Evolutionary conservation across 2,888 invertebrate genomes (phyloP).

Genomic region (Drosophila siamana): DNA sequence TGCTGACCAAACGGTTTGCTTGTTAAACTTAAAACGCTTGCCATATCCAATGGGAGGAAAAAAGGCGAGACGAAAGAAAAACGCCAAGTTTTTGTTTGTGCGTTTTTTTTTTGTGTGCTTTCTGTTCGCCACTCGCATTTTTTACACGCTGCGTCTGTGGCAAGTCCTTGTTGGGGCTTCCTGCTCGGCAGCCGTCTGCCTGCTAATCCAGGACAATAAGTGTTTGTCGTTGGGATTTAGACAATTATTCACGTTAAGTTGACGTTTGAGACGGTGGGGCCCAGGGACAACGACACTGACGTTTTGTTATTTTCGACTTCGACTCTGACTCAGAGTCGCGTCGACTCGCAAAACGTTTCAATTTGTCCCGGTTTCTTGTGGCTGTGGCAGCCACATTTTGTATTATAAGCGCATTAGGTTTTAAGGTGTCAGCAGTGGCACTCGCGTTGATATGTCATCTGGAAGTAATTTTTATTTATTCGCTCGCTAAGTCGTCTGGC

Average conservation of each 20-base stretch:
- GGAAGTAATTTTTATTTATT: constrained; percentile 81
- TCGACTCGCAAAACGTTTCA: constrained; percentile 73
- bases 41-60: constrained; percentile 42
- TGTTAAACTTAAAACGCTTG: constrained; percentile 78
- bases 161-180: constrained; percentile 70
- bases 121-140: constrained; percentile 61
- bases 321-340: constrained; percentile 26
- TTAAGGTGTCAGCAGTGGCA: constrained; percentile 79
- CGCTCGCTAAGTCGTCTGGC: constrained; percentile 79
- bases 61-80: constrained; percentile 46
- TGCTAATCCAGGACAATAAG: constrained; percentile 81
- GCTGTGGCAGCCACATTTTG: constrained; percentile 67
- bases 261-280: constrained; percentile 78
- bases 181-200: constrained; percentile 51
- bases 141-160: constrained; percentile 57
- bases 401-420: constrained; percentile 82
- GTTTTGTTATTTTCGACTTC: constrained; percentile 70
- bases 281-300: constrained; percentile 42
- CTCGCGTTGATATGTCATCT: constrained; percentile 80
- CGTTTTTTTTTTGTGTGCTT: constrained; percentile 17
- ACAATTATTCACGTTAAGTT: constrained; percentile 81
- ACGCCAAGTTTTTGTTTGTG: constrained; percentile 39
- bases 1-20: constrained; percentile 71
- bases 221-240: constrained; percentile 81
- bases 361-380: constrained; percentile 67